Conservation (phyloP, 2,113 vertebrate genomes). For the Leucoraja erinaceus region DNA sequence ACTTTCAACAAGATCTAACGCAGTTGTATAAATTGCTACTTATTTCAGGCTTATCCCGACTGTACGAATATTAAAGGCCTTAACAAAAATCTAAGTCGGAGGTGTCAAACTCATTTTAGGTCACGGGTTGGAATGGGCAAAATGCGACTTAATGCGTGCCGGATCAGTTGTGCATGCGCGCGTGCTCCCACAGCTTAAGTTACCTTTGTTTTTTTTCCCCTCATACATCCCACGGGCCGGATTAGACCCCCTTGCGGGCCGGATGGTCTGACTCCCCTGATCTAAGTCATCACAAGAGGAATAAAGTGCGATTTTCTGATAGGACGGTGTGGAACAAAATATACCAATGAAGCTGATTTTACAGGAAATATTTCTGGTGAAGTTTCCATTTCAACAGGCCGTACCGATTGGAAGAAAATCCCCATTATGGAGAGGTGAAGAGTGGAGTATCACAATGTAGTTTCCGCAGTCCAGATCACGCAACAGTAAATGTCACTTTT, state of each 20-base stretch:
- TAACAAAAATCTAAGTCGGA: background rate
- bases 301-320: background rate
- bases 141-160: too few relatives aligned
- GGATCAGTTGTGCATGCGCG: too few relatives aligned
- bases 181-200: too few relatives aligned
- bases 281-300: background rate
- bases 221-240: too few relatives aligned
- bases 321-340: background rate
- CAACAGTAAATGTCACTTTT: background rate
- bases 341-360: background rate
- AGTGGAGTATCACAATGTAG: background rate
- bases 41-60: background rate
- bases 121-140: too few relatives aligned
- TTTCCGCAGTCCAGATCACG: background rate
- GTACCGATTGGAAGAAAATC: background rate
- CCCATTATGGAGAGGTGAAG: background rate
- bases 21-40: too few relatives aligned
- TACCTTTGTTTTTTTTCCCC: too few relatives aligned
- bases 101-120: too few relatives aligned
- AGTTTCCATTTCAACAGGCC: background rate
- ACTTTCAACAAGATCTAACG: background rate
- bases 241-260: too few relatives aligned
- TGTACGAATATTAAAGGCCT: background rate
- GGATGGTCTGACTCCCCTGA: background rate
- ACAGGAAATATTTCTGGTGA: background rate